Evolutionary conservation across 2,113 vertebrate genomes (phyloP), one percentile per base, ranked within the genome.

Genomic region (Cettia cetti): DNA sequence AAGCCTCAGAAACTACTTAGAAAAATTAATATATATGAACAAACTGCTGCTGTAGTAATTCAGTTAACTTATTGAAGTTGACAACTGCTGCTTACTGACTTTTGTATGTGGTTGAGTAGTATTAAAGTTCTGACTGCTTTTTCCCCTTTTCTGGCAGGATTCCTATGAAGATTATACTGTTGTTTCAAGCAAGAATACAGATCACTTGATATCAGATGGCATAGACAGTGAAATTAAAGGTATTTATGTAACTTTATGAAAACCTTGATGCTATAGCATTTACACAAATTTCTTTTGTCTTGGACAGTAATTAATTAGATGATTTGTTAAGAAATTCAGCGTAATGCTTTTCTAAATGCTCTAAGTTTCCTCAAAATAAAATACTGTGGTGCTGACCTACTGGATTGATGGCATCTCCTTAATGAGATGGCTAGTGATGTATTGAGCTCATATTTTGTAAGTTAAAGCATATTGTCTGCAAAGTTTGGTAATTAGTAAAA

Each of bases 161-260:
- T 88, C 78, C 52, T 98, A 93, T 86, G 99, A 99, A 95, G 99
- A 99, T 68, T 96, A 95, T 94, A 80, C 93, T 77, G 70, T 96
- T 80, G 82, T 97, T 94, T 98, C 98, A 94, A 98, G 95, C 95
- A 98, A 97, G 93, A 97, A 90, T 95, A 90, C 96, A 68, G 99
- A 99, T 96, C 97, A 97, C 74, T 94, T 98, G 78, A 94, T 97
- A 95, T 94, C 98, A 59, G 98, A 99, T 94, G 95, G 95, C 61
- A 94, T 98, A 82, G 97, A 98, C 79, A 95, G 97, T 78, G 95
- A 98, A 92, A 97, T 98, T 18, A 98, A 98, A 98, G 99, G 98
- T 99, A 97, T 96, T 95, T 94, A 71, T 94, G 21, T 82, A 93
- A 90, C n/a, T 96, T 94, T 10, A 20, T 95, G 9, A 37, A 77